Percentiles rank a stretch among this genome's conserved stretches.
These are phyloP conservation scores for Dicrurus megarhynchus DNA, from an alignment of 2,113 vertebrate genomes.

Conservation along the genomic window DNA sequence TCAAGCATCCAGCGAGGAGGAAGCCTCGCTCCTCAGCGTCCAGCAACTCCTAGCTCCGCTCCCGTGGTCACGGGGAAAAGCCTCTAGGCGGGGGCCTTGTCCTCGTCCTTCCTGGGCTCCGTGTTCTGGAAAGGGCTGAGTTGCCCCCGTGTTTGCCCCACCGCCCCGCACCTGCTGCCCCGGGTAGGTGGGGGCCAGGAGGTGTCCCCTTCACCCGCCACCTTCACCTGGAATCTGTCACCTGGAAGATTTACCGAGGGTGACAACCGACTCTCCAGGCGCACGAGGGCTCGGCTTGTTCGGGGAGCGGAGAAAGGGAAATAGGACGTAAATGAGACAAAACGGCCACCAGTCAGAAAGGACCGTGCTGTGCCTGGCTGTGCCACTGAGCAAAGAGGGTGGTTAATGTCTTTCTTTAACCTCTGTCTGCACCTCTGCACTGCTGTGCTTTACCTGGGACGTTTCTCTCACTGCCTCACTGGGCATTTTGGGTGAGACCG, in stretches of 20 bases:
- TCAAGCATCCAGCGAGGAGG: neutral
- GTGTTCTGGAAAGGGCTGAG: neutral
- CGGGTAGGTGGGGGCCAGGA: neutral
- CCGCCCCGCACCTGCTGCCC: neutral
- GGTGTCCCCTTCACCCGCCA: neutral
- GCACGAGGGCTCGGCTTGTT: neutral
- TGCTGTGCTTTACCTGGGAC: conserved; percentile 11
- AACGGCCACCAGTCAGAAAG: neutral
- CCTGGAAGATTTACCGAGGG: neutral
- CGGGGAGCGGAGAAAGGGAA: neutral
- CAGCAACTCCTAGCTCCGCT: neutral
- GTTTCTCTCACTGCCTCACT: neutral
- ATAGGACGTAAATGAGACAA: neutral
- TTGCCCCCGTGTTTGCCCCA: neutral
- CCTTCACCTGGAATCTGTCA: conserved; percentile 11
- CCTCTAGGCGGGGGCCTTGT: neutral
- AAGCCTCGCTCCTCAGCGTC: neutral
- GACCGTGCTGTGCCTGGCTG: neutral
- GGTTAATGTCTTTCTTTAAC: neutral
- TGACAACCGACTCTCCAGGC: neutral
- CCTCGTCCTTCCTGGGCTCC: neutral
- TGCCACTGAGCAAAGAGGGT: neutral
- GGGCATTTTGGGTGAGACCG: neutral
- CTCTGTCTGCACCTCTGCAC: neutral
- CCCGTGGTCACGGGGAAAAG: neutral